A percentile compares a stretch with the other conserved stretches of the same genome.
Evolutionary conservation across 2,888 invertebrate genomes (phyloP).

Genomic region (Eremobia ochroleuca): DNA sequence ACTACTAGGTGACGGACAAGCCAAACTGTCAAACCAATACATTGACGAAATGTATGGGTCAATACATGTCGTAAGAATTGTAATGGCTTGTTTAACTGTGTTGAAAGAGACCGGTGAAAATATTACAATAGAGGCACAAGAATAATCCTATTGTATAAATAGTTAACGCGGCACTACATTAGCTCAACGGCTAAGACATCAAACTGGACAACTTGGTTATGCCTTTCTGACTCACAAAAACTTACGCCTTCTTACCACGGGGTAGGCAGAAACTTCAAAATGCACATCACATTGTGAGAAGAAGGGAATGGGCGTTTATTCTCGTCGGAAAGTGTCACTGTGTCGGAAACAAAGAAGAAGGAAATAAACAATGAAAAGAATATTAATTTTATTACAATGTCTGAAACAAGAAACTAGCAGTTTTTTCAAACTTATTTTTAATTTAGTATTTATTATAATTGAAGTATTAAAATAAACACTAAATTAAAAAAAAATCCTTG

Average conservation of each 20-base stretch:
- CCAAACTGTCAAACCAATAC: conserved; percentile 34
- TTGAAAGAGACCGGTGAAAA: conserved; percentile 3
- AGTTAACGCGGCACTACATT: background rate
- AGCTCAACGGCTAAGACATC: too few relatives aligned
- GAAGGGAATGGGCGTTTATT: background rate
- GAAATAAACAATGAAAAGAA: background rate
- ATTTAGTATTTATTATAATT: background rate
- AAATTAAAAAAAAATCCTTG: background rate
- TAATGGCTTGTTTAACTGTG: conserved; percentile 41
- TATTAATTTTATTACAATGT: background rate
- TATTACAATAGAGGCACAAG: conserved; percentile 25
- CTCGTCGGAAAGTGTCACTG: too few relatives aligned
- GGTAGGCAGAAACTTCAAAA: background rate
- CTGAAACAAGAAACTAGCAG: too few relatives aligned
- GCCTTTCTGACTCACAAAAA: background rate
- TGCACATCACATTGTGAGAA: background rate
- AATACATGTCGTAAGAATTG: conserved; percentile 44
- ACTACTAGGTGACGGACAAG: conserved; percentile 46
- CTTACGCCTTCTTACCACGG: too few relatives aligned
- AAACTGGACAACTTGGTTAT: background rate
- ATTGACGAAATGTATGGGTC: conserved; percentile 51
- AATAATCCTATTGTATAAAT: background rate
- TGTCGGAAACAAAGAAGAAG: background rate
- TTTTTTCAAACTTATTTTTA: background rate
- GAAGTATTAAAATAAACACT: too few relatives aligned